Conservation (phyloP, 2,888 invertebrate genomes). For the Eudasyphora cyanicolor region DNA sequence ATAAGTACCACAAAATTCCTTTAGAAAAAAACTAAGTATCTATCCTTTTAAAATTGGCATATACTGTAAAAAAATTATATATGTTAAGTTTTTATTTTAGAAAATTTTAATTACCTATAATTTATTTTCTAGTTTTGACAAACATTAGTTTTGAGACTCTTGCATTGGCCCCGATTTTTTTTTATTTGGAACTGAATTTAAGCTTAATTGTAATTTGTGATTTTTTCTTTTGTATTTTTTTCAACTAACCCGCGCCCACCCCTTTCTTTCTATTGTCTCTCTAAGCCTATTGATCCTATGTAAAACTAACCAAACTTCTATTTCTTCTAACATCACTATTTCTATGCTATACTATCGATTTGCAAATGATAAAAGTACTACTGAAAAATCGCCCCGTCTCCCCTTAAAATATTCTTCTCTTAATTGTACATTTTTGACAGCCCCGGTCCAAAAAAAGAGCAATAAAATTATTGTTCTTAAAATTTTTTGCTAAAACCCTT, state of each 20-base stretch:
- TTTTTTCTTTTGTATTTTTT: constrained; percentile 27
- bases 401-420: not conserved
- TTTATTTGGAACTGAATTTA: constrained; percentile 10
- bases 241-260: constrained; percentile 7
- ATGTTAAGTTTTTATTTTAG: not conserved
- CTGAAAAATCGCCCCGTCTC: not conserved
- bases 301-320: constrained; percentile 5
- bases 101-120: too few species aligned
- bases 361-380: not conserved
- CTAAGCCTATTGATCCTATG: not conserved
- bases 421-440: constrained; percentile 13
- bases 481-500: not conserved
- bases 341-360: constrained; percentile 1
- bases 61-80: not conserved
- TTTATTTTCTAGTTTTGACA: not conserved
- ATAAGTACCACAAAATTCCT: not conserved
- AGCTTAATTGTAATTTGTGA: constrained; percentile 38
- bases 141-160: constrained; percentile 10
- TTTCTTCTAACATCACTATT: not conserved
- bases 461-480: not conserved
- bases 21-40: not conserved
- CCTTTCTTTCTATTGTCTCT: not conserved
- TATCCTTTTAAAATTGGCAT: not conserved
- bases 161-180: constrained; percentile 52
- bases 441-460: not conserved